These are phyloP conservation scores for Amblyraja radiata DNA, from an alignment of 2,797 vertebrate genomes.

Conservation along the genomic window DNA sequence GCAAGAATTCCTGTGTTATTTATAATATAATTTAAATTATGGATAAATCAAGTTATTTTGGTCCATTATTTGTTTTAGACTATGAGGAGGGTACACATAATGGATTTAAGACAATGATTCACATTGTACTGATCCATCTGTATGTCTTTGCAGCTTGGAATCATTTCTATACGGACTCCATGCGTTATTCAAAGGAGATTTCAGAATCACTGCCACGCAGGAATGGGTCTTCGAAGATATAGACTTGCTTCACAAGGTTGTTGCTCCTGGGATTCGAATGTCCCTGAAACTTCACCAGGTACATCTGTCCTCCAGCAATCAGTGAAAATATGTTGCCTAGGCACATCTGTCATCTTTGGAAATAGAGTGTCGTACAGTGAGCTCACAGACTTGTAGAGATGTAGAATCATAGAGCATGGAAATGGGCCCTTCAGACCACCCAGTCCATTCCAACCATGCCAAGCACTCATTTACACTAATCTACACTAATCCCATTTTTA, in stretches of 20 bases:
- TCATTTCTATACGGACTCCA: constrained; percentile 94
- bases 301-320: not conserved
- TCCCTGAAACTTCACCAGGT: constrained; percentile 96
- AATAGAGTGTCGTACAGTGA: not conserved
- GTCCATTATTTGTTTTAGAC: not conserved
- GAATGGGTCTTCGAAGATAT: constrained; percentile 96
- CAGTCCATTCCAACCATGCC: no score
- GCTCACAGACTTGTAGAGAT: no score
- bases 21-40: not conserved
- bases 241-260: constrained; percentile 85
- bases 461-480: no score
- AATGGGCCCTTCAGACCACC: no score
- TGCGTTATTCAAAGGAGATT: constrained; percentile 91
- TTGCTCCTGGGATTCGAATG: constrained; percentile 88
- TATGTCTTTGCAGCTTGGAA: constrained; percentile 69
- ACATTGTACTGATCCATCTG: not conserved
- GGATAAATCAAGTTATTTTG: not conserved
- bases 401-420: no score
- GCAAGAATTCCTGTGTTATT: not conserved
- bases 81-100: not conserved
- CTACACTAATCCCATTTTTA: no score
- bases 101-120: not conserved
- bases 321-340: not conserved
- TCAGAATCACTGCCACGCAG: constrained; percentile 79
- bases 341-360: not conserved